A percentile compares a stretch with the other conserved stretches of the same genome.
These are phyloP conservation scores for Keiferia lycopersicella DNA, from an alignment of 2,888 invertebrate genomes.

Conservation along the genomic window DNA sequence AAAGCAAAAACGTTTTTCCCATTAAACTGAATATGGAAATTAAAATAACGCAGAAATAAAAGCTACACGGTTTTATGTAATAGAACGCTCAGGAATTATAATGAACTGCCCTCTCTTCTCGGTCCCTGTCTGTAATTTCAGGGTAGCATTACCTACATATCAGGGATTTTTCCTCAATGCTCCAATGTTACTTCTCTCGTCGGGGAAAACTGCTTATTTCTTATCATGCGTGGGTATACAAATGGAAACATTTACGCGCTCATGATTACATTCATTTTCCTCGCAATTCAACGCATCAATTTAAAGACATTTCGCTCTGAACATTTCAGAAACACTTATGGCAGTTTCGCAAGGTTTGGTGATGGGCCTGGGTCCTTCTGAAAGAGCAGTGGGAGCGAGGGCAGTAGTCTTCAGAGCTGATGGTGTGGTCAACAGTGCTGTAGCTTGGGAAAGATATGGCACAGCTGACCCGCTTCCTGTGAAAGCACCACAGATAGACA, in stretches of 20 bases:
- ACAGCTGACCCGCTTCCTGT: conserved; percentile 70
- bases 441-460: conserved; percentile 68
- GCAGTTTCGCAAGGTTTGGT: conserved; percentile 88
- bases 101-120: background rate
- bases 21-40: background rate
- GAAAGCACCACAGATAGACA: conserved; percentile 79
- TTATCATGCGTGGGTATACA: background rate
- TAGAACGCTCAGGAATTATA: background rate
- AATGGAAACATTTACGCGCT: background rate
- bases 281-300: background rate
- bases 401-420: conserved; percentile 64
- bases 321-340: conserved; percentile 83
- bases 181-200: background rate
- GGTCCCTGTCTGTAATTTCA: background rate
- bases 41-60: background rate
- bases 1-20: background rate
- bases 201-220: background rate
- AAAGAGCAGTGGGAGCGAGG: conserved; percentile 80
- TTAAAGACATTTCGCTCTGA: background rate
- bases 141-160: too few relatives aligned
- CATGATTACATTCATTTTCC: conserved; percentile 4
- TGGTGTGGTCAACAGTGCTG: conserved; percentile 64
- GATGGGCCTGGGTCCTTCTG: conserved; percentile 66
- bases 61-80: background rate
- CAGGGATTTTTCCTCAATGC: background rate